Evolutionary conservation across 2,113 vertebrate genomes (phyloP).

Genomic region (Oryctolagus cuniculus): mOryCun1.1 NC_091442.1:99877001-99877500

Average conservation of each 20-base stretch:
- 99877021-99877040: neutral
- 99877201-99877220: neutral
- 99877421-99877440: neutral
- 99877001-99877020: neutral
- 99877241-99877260: neutral
- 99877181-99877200: neutral
- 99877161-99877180: neutral
- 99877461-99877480: neutral
- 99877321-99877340: neutral
- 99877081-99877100: neutral
- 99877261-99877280: neutral
- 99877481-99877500: neutral
- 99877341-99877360: neutral
- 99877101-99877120: conserved; percentile 1
- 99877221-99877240: conserved; percentile 18
- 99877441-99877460: neutral
- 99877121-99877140: neutral
- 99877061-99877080: neutral
- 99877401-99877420: neutral
- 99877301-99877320: conserved; percentile 17
- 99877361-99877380: neutral
- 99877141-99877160: neutral
- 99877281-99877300: neutral
- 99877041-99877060: neutral
- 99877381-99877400: neutral